Base-by-base conservation (phyloP, 2,797 vertebrate genomes). In the Characodon lateralis region DNA sequence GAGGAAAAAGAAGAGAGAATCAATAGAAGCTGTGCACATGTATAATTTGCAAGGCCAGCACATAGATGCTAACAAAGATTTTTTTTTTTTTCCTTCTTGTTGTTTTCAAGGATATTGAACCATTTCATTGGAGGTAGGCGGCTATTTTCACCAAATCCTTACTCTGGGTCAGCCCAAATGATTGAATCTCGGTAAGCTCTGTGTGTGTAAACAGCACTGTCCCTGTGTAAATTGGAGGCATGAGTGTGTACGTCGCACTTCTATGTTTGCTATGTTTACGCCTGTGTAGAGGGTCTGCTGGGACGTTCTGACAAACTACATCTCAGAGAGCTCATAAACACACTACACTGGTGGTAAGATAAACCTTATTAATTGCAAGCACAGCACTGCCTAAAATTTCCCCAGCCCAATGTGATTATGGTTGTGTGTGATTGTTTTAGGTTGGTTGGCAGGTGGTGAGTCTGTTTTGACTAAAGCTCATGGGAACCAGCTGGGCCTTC, bases 401-500 rank as follows among this genome's bases (percentile, higher is more conserved):
- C 69, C 76, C 61, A 83, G 73, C 71, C 74, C 41, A 93, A 65
- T 88, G 87, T 89, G 89, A 86, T 85, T 81, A 73, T 82, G 77
- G 80, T 83, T 87, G 81, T 85, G 87, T 83, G 79, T 83, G 77
- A 84, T 79, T 68, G 85, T 89, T 91, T 91, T 86, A 90, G 89
- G 83, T 77, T 84, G 78, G 85, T 90, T 95, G 95, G 94, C 93
- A 91, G 83, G 78, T 74, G 73, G 82, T 71, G 77, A 80, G 85
- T 84, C 91, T 73, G 87, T 85, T 83, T 93, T 90, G 90, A 92
- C 92, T 78, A 83, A 86, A 92, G 88, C 90, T 90, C 90, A 89
- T 93, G 89, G 88, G 82, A 92, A 94, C 93, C 95, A 95, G 94
- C 93, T 95, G 95, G 93, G 90, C 88, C 92, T 93, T 92, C 90